Conservation (phyloP, 2,888 invertebrate species). For the Zeuzera pyrina region DNA sequence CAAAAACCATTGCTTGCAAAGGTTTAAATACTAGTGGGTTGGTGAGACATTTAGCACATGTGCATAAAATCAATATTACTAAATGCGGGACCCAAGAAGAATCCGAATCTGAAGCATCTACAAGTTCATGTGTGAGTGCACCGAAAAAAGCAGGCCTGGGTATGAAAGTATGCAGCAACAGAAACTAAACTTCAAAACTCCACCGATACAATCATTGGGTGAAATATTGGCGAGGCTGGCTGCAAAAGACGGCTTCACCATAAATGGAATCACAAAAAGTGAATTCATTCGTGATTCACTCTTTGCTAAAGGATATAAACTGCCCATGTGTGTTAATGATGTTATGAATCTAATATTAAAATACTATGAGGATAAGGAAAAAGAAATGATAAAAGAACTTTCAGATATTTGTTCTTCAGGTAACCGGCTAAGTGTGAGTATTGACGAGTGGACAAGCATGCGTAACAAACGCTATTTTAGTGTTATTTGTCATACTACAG, state of each 20-base stretch:
- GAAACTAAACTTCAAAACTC: slow-evolving; percentile 1
- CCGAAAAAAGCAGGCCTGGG: slow-evolving; percentile 3
- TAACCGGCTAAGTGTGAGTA: slow-evolving; percentile 7
- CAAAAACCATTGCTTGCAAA: slow-evolving; percentile 5
- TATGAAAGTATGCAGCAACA: slow-evolving; percentile 2
- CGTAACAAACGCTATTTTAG: slow-evolving; percentile 11
- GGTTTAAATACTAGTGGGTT: slow-evolving; percentile 5
- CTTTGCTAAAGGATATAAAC: slow-evolving; percentile 8
- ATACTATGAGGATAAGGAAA: slow-evolving; percentile 12
- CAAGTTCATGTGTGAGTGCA: slow-evolving; percentile 4
- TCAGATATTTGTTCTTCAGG: slow-evolving; percentile 6
- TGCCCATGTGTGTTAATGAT: slow-evolving; percentile 4
- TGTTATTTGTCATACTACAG: slow-evolving; percentile 6
- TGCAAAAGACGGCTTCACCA: slow-evolving; percentile 6
- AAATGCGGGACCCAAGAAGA: slow-evolving; percentile 2
- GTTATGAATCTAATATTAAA: slow-evolving; percentile 11
- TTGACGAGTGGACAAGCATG: slow-evolving; percentile 13
- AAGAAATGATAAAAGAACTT: slow-evolving; percentile 10
- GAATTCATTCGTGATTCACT: slow-evolving; percentile 11
- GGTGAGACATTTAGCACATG: slow-evolving; percentile 5
- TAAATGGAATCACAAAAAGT: slow-evolving; percentile 11
- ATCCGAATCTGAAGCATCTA: slow-evolving; percentile 3
- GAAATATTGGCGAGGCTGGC: slow-evolving; percentile 6
- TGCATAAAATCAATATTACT: slow-evolving; percentile 6
- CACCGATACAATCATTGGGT: slow-evolving; percentile 3